Evolutionary conservation across 2,113 vertebrate species (phyloP).

Genomic region (Puffinus mauretanicus): DNA sequence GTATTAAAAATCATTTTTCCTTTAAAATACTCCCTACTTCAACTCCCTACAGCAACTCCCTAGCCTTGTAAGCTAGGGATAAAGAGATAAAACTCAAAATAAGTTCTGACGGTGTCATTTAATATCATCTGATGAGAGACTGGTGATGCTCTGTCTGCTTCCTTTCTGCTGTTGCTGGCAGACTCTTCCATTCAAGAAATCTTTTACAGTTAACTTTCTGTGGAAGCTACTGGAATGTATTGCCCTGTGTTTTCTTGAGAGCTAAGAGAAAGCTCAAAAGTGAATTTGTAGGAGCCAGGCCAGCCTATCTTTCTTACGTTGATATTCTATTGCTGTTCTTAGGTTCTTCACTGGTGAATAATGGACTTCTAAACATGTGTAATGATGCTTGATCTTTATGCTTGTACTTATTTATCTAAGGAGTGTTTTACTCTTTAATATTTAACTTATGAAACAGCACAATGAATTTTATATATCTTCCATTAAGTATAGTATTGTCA

Average conservation of each 20-base stretch:
- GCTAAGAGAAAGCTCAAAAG: background rate
- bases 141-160: background rate
- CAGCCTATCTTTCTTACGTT: background rate
- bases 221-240: background rate
- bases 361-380: background rate
- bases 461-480: background rate
- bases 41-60: background rate
- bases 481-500: background rate
- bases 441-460: background rate
- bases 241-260: background rate
- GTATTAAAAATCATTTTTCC: background rate
- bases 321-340: background rate
- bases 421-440: background rate
- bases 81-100: background rate
- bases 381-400: background rate
- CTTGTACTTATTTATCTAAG: background rate
- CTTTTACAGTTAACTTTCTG: background rate
- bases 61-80: background rate
- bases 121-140: background rate
- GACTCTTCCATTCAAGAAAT: background rate
- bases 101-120: background rate
- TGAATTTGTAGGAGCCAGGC: background rate
- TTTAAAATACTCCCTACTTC: background rate
- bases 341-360: background rate
- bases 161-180: background rate